These are phyloP conservation scores for Troglohyphantes excavatus DNA, from an alignment of 2,888 invertebrate species.

Conservation along the genomic window DNA sequence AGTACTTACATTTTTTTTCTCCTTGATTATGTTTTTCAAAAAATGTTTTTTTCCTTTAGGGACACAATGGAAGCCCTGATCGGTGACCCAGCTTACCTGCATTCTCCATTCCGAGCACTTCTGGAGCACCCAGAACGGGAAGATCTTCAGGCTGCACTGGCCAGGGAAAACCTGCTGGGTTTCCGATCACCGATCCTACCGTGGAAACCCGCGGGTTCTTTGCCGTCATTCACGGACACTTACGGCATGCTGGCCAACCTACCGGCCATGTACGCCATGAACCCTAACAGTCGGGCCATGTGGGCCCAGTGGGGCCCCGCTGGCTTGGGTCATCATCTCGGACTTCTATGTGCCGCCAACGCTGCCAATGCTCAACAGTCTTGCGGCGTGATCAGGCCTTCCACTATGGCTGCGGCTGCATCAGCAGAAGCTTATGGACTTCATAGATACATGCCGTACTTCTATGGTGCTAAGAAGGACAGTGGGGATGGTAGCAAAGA, in stretches of 20 bases:
- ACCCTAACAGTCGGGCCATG: conserved; percentile 55
- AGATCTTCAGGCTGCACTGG: conserved; percentile 68
- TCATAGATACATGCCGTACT: conserved; percentile 76
- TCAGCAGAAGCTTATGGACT: conserved; percentile 64
- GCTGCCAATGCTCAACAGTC: conserved; percentile 31
- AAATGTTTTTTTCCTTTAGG: conserved; percentile 15
- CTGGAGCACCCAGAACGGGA: conserved; percentile 72
- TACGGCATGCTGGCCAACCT: conserved; percentile 73
- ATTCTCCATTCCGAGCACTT: conserved; percentile 73
- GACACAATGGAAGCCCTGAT: conserved; percentile 77
- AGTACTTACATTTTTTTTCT: too few species aligned
- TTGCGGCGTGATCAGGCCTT: conserved; percentile 55
- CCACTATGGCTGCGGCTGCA: conserved; percentile 12
- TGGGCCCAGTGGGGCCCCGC: conserved; percentile 75
- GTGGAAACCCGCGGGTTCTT: conserved; percentile 66
- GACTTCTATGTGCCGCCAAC: conserved; percentile 62
- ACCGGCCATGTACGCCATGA: conserved; percentile 65
- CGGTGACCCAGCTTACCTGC: conserved; percentile 70
- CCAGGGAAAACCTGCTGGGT: conserved; percentile 70
- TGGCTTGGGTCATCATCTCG: conserved; percentile 56
- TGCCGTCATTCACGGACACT: conserved; percentile 76
- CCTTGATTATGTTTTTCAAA: too few species aligned
- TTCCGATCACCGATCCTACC: conserved; percentile 55
- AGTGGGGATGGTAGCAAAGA: conserved; percentile 46
- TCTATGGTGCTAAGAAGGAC: conserved; percentile 65